Evolutionary conservation across 2,797 vertebrate genomes (phyloP), one percentile per base, ranked within the genome.

Genomic region (Parambassis ranga): DNA sequence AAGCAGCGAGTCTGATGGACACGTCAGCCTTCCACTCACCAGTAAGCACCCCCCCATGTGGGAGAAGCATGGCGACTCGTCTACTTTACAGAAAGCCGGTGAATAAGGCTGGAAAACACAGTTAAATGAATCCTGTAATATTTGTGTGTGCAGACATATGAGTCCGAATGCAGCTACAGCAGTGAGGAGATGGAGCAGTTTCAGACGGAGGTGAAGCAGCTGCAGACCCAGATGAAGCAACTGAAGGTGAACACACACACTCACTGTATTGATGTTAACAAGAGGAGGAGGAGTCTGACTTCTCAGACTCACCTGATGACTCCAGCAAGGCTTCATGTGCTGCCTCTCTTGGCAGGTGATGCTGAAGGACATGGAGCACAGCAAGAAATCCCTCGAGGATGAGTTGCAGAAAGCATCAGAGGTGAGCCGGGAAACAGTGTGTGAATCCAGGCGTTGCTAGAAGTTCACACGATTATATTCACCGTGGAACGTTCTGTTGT

Each of bases 1-100:
- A 96, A 89, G 95, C 94, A 55, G 94, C 95, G 47, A 95, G 87
- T 72, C 83, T 97, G 84, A 91, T 96, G 91, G 95, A 97, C 68
- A 96, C 93, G 0, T 96, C 95, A 0, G 95, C 95, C 62, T 97
- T 97, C 72, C 94, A 95, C 62, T 95, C 95, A 7, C 92, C 67
- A 23, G 94, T 96, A 79, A 94, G 93, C 14, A 19, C 19, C 33
- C 43, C 23, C 10, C 10, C 41, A 26, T n/a, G 2, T 2, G n/a
- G n/a, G n/a, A n/a, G n/a, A n/a, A n/a, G n/a, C n/a, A n/a, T n/a
- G n/a, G n/a, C n/a, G n/a, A n/a, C n/a, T n/a, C n/a, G n/a, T n/a
- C n/a, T n/a, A n/a, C n/a, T n/a, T n/a, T n/a, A n/a, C n/a, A n/a
- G n/a, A n/a, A n/a, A n/a, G n/a, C n/a, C n/a, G n/a, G n/a, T n/a